Base-by-base conservation (phyloP, 2,888 invertebrate species). In the Drosophila limbata region DNA sequence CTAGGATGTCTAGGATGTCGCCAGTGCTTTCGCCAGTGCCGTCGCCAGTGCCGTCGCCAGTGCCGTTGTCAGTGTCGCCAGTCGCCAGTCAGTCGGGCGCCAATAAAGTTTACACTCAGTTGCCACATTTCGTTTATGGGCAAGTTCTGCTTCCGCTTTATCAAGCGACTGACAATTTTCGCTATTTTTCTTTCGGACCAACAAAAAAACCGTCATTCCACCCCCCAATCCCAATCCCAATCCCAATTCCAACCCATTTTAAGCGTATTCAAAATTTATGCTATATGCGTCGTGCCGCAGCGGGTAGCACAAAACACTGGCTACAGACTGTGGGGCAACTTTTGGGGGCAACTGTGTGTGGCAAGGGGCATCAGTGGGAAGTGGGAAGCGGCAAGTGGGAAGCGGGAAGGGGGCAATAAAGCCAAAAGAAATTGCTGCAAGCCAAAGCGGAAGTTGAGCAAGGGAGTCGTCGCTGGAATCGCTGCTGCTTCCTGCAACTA, bases 41-140 rank as follows among this genome's bases (percentile, higher is more conserved):
- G 21, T 25, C 21, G 21, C 21, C 21, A n/a, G 25, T 25, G 21
- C 0, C 21, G 21, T 25, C 21, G 21, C 21, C 21, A n/a, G 25
- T 25, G 25, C 25, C 25, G 25, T 25, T 25, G 25, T 25, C 25
- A 25, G 25, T 60, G 65, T 64, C 59, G 69, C 63, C 63, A 59
- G 17, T 56, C 39, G 90, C 87, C 90, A 89, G 82, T 69, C 83
- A 81, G 90, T 88, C 90, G 89, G 91, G 90, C 90, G 91, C 90
- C 91, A 88, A 89, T 84, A 88, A 90, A 90, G 84, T 89, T 89
- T 88, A 81, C 84, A 87, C 83, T 81, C 86, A 88, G 89, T 88
- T 86, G 86, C 88, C 86, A 86, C 85, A 86, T 88, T 86, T 86
- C 85, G 85, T 86, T 86, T 86, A 86, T 86, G 86, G 88, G 82